Evolutionary conservation across 2,113 vertebrate species (phyloP).

Genomic region (Scomber japonicus): DNA sequence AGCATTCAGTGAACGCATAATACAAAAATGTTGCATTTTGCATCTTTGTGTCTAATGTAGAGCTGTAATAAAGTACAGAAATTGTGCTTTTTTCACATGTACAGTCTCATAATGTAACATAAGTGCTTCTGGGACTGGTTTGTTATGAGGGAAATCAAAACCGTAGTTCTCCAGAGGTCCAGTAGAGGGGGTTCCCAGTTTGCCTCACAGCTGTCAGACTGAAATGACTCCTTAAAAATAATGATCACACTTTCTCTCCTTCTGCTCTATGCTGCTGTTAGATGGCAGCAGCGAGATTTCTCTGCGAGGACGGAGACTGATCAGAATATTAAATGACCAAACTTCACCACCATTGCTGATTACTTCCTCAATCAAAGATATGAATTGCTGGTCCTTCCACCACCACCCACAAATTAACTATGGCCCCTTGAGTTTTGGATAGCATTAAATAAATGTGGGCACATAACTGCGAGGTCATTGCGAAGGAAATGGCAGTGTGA

Average conservation of each 20-base stretch:
- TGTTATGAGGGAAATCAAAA: conserved; percentile 18
- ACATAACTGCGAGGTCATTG: conserved; percentile 34
- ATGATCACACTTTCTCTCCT: conserved; percentile 32
- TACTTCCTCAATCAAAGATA: conserved; percentile 62
- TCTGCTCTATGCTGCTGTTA: conserved; percentile 39
- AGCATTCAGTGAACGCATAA: neutral
- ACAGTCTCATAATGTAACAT: neutral
- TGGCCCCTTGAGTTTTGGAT: conserved; percentile 47
- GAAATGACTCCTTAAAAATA: conserved; percentile 45
- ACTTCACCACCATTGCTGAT: conserved; percentile 47
- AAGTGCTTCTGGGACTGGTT: conserved; percentile 10
- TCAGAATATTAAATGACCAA: conserved; percentile 61
- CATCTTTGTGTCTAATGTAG: neutral
- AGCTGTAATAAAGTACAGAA: too few species aligned
- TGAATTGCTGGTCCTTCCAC: conserved; percentile 19
- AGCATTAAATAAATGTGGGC: conserved; percentile 42
- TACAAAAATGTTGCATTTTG: neutral
- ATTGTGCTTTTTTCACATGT: too few species aligned
- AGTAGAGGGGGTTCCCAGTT: conserved; percentile 37
- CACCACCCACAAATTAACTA: conserved; percentile 53
- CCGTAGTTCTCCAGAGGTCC: conserved; percentile 49
- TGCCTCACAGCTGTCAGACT: conserved; percentile 15
- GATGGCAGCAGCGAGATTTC: conserved; percentile 37
- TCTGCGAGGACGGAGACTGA: conserved; percentile 38
- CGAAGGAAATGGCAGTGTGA: conserved; percentile 43